Evolutionary conservation across 2,888 invertebrate species (phyloP), one percentile per base, ranked within the genome.

Genomic region (Eupithecia abbreviata): DNA sequence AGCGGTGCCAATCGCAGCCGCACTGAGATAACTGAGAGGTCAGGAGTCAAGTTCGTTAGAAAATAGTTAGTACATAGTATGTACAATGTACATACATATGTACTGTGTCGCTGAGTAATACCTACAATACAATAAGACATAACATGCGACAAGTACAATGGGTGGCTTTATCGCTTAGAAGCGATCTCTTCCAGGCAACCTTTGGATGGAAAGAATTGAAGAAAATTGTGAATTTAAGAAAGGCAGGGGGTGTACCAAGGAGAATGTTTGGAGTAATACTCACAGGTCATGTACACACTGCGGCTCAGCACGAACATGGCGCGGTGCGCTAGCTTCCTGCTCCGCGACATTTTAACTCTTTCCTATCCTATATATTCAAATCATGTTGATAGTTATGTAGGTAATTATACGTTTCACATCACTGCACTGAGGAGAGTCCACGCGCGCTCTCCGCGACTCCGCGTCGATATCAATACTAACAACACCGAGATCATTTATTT

Each of bases 271-370:
- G 30, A 30, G 62, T 62, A 47, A 51, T 58, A 94, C 95, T 95
- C 85, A 95, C 95, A 95, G 81, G 95, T 95, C 90, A 95, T 88
- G 82, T 95, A 95, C 45, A 95, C 85, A 18, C 93, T 91, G 73
- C 92, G 88, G 85, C 93, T 94, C n/a, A 93, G 82, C 80, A 93
- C 80, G 83, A 94, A 95, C 82, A 92, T 92, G 7, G 92, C 86
- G 5, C 93, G 90, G 78, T 94, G 93, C 2, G 87, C 88, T 10
- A 94, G 83, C 81, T 94, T 94, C n/a, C 90, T 88, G 62, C 91
- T 77, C 51, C 91, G 90, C 72, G 90, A 81, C 92, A 94, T 93
- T 85, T 83, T 86, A n/a, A 67, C 18, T 10, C 0, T n/a, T n/a
- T 58, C 18, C 55, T 55, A 10, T 5, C 6, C 4, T 7, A 7